These are phyloP conservation scores for Campoletis sonorensis DNA, from an alignment of 1,140 invertebrate genomes.

Conservation along the genomic window DNA sequence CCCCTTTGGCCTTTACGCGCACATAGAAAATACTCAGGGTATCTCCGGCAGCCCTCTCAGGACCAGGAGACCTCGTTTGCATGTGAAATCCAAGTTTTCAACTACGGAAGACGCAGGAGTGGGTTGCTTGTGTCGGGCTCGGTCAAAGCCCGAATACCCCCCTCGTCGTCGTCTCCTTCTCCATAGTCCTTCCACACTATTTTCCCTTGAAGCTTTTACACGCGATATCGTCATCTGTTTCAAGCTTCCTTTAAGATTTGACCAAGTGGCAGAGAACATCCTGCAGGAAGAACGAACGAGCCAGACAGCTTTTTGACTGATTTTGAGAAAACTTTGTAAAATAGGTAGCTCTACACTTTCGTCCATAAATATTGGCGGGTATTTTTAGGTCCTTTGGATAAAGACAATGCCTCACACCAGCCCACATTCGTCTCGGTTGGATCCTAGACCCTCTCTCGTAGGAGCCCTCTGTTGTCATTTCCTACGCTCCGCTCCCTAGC, in stretches of 20 bases:
- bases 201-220: neutral
- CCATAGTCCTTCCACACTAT: neutral
- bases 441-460: conserved; percentile 42
- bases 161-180: neutral
- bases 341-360: conserved; percentile 40
- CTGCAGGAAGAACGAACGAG: neutral
- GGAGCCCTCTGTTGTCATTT: conserved; percentile 61
- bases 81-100: conserved; percentile 38
- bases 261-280: conserved; percentile 4
- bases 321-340: conserved; percentile 64
- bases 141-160: conserved; percentile 12
- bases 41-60: neutral
- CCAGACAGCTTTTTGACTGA: conserved; percentile 51
- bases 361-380: too few species aligned
- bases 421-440: conserved; percentile 59
- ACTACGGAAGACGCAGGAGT: neutral
- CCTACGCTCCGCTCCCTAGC: conserved; percentile 51
- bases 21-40: conserved; percentile 12
- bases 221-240: conserved; percentile 16
- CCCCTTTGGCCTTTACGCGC: neutral
- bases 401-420: conserved; percentile 35
- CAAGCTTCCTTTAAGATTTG: neutral
- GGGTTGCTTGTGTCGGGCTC: conserved; percentile 15
- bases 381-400: neutral
- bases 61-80: conserved; percentile 26